Base-by-base conservation (phyloP, 2,888 invertebrate genomes). In the Helleia helle region DNA sequence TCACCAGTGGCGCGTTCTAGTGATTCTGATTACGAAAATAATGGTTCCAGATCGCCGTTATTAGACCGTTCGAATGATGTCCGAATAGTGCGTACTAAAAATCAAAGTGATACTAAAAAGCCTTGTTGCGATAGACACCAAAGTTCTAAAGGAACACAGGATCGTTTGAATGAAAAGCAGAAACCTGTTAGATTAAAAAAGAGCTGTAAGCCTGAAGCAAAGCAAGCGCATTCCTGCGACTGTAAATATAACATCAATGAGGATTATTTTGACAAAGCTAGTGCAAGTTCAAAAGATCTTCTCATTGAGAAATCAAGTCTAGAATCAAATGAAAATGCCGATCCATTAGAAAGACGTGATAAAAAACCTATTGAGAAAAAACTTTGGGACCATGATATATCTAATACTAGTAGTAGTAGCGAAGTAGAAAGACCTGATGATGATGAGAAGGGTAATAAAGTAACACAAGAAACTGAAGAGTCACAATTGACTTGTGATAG, bases 281-380 rank as follows among this genome's bases (percentile, higher is more conserved):
- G 90, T 61, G 90, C 90, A 15, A 90, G 89, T 57, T 91, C 91
- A 8, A 91, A 91, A 72, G 91, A 91, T 67, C 87, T 89, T 53
- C 73, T 91, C 8, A 77, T 91, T 72, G 89, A 87, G 55, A 86
- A 86, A 66, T 80, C 84, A 48, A 77, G 86, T 52, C 71, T 79
- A 55, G 84, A 80, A 60, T 86, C 87, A 4, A 87, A 80, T 54
- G 87, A 87, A 36, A 83, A 60, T 59, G 67, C 55, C 39, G 86
- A 63, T 34, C 58, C 55, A n/a, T 36, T 50, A 2, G 69, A 59
- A 48, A 84, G 65, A 7, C 67, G 65, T 9, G 59, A 62, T 2
- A 66, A 65, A 30, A 65, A 71, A 55, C 52, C 58, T 6, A 46
- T 62, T 26, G 75, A 73, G 42, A 76, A 71, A 53, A 84, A 81